Evolutionary conservation across 1,140 invertebrate species (phyloP), one percentile per base, ranked within the genome.

Genomic region (Drosophila paulistorum): DNA sequence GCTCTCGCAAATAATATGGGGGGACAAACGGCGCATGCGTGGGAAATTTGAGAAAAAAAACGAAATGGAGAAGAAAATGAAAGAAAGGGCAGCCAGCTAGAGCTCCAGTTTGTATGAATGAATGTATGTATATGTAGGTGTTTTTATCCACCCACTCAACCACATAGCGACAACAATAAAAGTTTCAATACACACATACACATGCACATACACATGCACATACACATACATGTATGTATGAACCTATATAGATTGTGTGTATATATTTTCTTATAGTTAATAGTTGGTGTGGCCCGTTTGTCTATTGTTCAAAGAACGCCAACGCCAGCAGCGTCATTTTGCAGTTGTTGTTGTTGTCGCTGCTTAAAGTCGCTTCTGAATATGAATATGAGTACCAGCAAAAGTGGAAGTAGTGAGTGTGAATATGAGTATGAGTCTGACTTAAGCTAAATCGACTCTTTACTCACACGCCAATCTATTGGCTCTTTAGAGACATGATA

Each of bases 1-100:
- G 79, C 83, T 77, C 65, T 33, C 60, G 42, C 26, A 55, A 39
- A 55, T 9, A 7, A 14, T n/a, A 60, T 7, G 7, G 13, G 26
- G 42, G 30, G 35, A 9, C 35, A 10, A 9, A 68, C 14, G 41
- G 84, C 83, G 83, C 83, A 87, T 89, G 83, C 83, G 83, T 83
- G 70, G 59, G 68, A 79, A 79, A 63, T 59, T 37, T 20, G 41
- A 73, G 51, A 74, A 65, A 69, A 39, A 26, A 55, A 30, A 30
- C 30, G 30, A 30, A 30, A 30, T 41, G 26, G 45, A 62, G 54
- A 57, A 48, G 20, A 61, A 35, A 57, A 4, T 42, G 45, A 57
- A n/a, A 26, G 60, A 20, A 60, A 73, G 42, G 45, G 23, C 48
- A 54, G 54, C 45, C 17, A 51, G 45, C 37, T 39, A 39, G 37